Base-by-base conservation (phyloP, 92 coral and sea anemone species). In the Scolanthus callimorphus region DNA sequence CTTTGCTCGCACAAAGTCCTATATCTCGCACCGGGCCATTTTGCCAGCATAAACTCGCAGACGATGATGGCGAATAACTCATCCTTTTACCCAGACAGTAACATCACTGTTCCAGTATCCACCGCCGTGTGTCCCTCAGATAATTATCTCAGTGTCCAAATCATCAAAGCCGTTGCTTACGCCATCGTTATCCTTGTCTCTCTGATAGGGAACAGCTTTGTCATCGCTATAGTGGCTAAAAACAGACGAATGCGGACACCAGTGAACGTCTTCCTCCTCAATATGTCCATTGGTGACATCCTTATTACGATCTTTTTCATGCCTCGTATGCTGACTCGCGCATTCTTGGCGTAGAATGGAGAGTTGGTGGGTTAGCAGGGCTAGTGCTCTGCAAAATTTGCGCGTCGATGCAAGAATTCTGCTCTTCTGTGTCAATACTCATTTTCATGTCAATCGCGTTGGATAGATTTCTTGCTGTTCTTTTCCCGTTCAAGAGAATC, bases 271-370 rank as follows among this genome's bases (percentile, higher is more conserved):
- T 86, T 82, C 59, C 46, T 86, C 1, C 62, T 70, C 11, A 82
- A 78, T 44, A 77, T 81, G 85, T 75, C 82, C 37, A 49, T 69
- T 1, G 73, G 90, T n/a, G 95, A 86, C 34, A 30, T 86, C 61
- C 45, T 86, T 10, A 62, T 77, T 21, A 70, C 95, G 1, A 62
- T 82, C 26, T 62, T 77, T 25, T 67, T 66, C 77, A 62, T 82
- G 88, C 95, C 95, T 0, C n/a, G 77, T 8, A 73, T 68, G 74
- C 39, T 82, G 12, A 49, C 77, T 1, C n/a, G n/a, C 15, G 67
- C 13, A 46, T 69, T 17, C 57, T 76, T 3, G 77, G 82, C 39
- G 28, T 47, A 1, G 66, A 71, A 29, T 60, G 80, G 77, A 58
- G 52, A 15, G 20, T 86, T 10, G 31, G 56, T 20, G 89, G 85